These are phyloP conservation scores for Ascidia mentula DNA, from an alignment of 23 tunicate genomes.

Conservation along the genomic window DNA sequence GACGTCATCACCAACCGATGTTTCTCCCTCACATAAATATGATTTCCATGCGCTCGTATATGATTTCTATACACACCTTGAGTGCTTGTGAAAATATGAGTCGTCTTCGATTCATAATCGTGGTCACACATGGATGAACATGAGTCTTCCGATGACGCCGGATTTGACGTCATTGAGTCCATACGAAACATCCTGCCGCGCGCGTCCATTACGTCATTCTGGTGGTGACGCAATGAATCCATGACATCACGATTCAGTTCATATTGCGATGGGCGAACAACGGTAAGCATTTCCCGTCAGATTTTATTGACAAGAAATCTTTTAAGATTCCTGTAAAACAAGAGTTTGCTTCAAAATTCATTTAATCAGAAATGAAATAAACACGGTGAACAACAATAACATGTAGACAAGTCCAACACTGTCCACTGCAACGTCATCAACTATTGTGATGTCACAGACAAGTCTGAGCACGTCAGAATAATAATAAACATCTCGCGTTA, in stretches of 20 bases:
- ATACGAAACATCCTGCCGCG: conserved; percentile 9
- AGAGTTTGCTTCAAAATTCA: too few relatives aligned
- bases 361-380: too few relatives aligned
- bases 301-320: background rate
- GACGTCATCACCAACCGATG: background rate
- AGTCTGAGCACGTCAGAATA: too few relatives aligned
- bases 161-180: conserved; percentile 9
- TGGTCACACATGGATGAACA: conserved; percentile 76
- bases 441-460: too few relatives aligned
- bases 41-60: background rate
- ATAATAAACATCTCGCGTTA: too few relatives aligned
- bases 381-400: too few relatives aligned
- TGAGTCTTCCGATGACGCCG: conserved; percentile 56
- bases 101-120: conserved; percentile 75
- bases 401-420: too few relatives aligned
- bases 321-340: background rate
- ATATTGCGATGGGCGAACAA: conserved; percentile 18
- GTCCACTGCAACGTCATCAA: too few relatives aligned
- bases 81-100: conserved; percentile 88
- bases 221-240: conserved; percentile 50
- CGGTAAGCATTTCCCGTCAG: conserved; percentile 36
- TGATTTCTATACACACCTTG: conserved; percentile 43
- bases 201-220: conserved; percentile 23
- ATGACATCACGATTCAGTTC: conserved; percentile 45
- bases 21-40: background rate